phyloP scores from a whole-genome alignment of 30 jellyfish, hydroid and myxozoan species.

The Mastigias papua region DNA sequence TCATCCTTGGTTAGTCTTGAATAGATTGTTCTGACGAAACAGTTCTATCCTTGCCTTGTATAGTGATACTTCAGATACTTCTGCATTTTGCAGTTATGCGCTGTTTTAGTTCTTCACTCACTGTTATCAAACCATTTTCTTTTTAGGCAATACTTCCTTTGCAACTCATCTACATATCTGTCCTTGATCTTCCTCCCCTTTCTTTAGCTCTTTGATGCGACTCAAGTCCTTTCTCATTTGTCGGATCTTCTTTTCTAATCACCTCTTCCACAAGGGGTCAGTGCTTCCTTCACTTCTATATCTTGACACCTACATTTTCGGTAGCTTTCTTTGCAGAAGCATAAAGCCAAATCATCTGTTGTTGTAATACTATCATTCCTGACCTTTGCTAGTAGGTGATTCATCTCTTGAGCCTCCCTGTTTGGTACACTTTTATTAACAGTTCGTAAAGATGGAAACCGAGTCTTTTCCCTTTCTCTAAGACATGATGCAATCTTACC shows the following conservation, averaged over 20 bases:
- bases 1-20: neutral
- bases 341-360: neutral
- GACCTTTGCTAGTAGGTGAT: neutral
- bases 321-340: neutral
- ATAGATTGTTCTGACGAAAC: neutral
- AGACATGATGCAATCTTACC: neutral
- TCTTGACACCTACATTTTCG: neutral
- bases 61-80: neutral
- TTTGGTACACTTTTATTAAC: neutral
- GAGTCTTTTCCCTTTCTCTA: neutral
- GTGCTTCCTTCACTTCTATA: neutral
- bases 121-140: neutral
- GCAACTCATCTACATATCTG: neutral
- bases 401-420: neutral
- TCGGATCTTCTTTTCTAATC: neutral
- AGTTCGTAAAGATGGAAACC: neutral
- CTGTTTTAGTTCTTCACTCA: neutral
- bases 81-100: neutral
- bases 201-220: constrained; percentile 2
- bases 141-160: neutral
- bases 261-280: constrained; percentile 6
- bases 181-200: constrained; percentile 18
- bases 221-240: constrained; percentile 13
- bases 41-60: neutral
- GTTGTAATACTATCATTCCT: neutral